These are phyloP conservation scores for Phaedon cochleariae DNA, from an alignment of 2,888 invertebrate species.

Conservation along the genomic window DNA sequence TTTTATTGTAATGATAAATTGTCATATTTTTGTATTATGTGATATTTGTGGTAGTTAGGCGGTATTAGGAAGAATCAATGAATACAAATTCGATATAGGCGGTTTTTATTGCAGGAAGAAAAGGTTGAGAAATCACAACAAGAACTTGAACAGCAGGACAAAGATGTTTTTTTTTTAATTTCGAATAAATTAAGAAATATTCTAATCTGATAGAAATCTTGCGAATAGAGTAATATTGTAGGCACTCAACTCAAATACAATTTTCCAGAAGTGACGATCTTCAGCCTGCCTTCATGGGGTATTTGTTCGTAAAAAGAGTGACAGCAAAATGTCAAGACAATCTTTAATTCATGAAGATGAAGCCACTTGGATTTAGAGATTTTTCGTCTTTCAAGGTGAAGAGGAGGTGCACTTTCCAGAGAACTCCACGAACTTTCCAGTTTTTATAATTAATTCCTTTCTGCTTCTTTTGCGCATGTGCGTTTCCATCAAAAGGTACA, in stretches of 20 bases:
- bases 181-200: too few species aligned
- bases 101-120: not conserved
- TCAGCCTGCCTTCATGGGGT: not conserved
- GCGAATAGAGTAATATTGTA: too few species aligned
- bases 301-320: not conserved
- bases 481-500: conserved; percentile 16
- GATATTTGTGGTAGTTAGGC: not conserved
- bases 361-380: not conserved
- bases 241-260: too few species aligned
- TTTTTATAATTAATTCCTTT: conserved; percentile 2
- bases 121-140: not conserved
- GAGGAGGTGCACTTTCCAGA: not conserved
- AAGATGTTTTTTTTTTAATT: not conserved
- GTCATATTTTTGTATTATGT: not conserved
- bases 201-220: too few species aligned
- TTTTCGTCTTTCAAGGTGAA: not conserved
- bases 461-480: conserved; percentile 16
- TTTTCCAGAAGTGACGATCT: too few species aligned
- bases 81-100: not conserved
- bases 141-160: not conserved
- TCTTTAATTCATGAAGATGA: not conserved
- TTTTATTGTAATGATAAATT: not conserved
- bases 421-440: conserved; percentile 10
- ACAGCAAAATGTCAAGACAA: not conserved
- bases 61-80: not conserved